Percentiles rank a stretch among this genome's conserved stretches.
These are phyloP conservation scores for Morpho helenor DNA, from an alignment of 2,888 invertebrate genomes.

Conservation along the genomic window DNA sequence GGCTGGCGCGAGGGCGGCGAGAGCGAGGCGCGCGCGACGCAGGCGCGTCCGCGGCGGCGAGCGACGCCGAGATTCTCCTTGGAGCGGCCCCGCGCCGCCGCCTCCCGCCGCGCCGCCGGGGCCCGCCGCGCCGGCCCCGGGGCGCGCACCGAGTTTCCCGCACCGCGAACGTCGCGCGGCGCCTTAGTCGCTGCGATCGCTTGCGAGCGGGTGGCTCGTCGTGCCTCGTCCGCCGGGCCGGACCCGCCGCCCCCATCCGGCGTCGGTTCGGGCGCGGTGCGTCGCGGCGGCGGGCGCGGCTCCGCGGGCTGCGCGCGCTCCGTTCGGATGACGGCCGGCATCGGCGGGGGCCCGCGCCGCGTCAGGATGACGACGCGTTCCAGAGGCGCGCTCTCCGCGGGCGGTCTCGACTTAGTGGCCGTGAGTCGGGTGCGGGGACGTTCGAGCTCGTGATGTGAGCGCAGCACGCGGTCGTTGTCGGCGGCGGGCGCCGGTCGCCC, in stretches of 20 bases:
- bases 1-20: slow-evolving; percentile 34
- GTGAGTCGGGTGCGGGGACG: slow-evolving; percentile 42
- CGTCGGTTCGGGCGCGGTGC: slow-evolving; percentile 28
- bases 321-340: slow-evolving; percentile 21
- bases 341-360: slow-evolving; percentile 42
- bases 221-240: slow-evolving; percentile 19
- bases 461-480: slow-evolving; percentile 59
- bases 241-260: slow-evolving; percentile 25
- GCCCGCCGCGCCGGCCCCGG: slow-evolving; percentile 60
- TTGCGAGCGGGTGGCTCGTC: slow-evolving; percentile 30
- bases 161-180: slow-evolving; percentile 31
- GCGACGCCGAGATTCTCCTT: slow-evolving; percentile 69
- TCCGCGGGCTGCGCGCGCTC: slow-evolving; percentile 7
- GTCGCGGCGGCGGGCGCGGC: slow-evolving; percentile 24
- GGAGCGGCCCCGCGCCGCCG: slow-evolving; percentile 47
- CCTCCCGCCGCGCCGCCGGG: slow-evolving; percentile 56
- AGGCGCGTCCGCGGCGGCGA: slow-evolving; percentile 50
- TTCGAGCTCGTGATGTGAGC: slow-evolving; percentile 62
- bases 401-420: slow-evolving; percentile 24
- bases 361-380: slow-evolving; percentile 61
- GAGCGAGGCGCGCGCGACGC: slow-evolving; percentile 44
- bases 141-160: slow-evolving; percentile 68
- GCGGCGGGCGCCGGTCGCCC: slow-evolving; percentile 31
- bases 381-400: slow-evolving; percentile 31
- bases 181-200: slow-evolving; percentile 19